These are phyloP conservation scores for Hydrophis major DNA, from an alignment of 2,797 vertebrate genomes.

Conservation along the genomic window DNA sequence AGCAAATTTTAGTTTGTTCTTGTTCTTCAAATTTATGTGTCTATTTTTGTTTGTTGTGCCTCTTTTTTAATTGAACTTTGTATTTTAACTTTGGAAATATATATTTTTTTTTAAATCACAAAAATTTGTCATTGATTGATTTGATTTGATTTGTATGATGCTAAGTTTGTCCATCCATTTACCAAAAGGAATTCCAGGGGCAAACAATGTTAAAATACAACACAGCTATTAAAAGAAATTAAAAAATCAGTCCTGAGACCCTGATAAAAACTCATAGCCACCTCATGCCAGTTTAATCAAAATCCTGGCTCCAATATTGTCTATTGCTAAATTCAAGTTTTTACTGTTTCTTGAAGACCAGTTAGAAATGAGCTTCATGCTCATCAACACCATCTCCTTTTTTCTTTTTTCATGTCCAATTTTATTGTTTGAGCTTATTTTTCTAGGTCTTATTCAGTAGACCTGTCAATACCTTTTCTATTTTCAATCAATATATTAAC, in stretches of 20 bases:
- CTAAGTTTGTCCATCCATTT: neutral
- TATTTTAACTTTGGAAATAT: too few relatives aligned
- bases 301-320: neutral
- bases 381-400: neutral
- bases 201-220: too few relatives aligned
- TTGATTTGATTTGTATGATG: too few relatives aligned
- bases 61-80: too few relatives aligned
- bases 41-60: neutral
- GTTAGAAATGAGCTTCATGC: neutral
- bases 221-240: too few relatives aligned
- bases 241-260: too few relatives aligned
- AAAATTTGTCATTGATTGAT: too few relatives aligned
- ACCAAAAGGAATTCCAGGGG: neutral
- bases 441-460: neutral
- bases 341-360: neutral
- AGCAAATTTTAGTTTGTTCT: neutral
- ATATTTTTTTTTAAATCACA: too few relatives aligned
- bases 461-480: neutral
- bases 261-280: too few relatives aligned
- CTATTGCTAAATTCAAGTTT: neutral
- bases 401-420: neutral
- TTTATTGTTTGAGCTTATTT: neutral
- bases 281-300: neutral
- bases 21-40: neutral
- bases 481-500: slow-evolving; percentile 16